Evolutionary conservation across 2,113 vertebrate species (phyloP), one percentile per base, ranked within the genome.

Genomic region (Passer montanus): DNA sequence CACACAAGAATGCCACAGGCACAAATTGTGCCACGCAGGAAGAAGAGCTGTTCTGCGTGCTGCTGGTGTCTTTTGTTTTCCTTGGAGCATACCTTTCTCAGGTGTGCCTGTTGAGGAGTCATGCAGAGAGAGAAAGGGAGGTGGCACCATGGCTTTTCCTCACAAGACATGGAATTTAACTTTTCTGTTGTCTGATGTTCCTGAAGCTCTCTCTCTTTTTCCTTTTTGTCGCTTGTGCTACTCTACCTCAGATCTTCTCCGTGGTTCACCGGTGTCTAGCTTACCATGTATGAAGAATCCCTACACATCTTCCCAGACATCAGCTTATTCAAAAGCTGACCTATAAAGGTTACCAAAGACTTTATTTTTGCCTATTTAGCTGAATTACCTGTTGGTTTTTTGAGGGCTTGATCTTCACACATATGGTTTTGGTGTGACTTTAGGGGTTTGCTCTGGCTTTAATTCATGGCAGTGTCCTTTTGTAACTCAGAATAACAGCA

Each of bases 181-280:
- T 60, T 55, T 82, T 26, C 20, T 68, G 10, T 70, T 81, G 27
- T 13, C 35, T 37, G 11, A 47, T 70, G 47, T 46, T 78, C 39
- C 22, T 16, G 16, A 77, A 69, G 7, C 4, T 22, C 17, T n/a
- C 9, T 31, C 8, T 31, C 31, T 23, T 24, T 28, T 30, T 15
- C 4, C 15, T 23, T 28, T 27, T 19, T 20, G 4, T 35, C 47
- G 66, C 22, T 10, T 24, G 1, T 55, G 7, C 7, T 8, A 0
- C 15, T 73, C 47, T 84, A 12, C n/a, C 24, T 52, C 7, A 1
- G 35, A 74, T 39, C 21, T 77, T 84, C 55, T 70, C 35, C 0
- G 0, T 70, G 22, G 52, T 50, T 43, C 22, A 11, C 39, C 15
- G 0, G 9, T 59, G 7, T 74, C 16, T 74, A 43, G 11, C 12